Percentiles rank a stretch among this genome's conserved stretches.
These are phyloP conservation scores for Himalopsyche anomala DNA, from an alignment of 2,888 invertebrate genomes.

Conservation along the genomic window DNA sequence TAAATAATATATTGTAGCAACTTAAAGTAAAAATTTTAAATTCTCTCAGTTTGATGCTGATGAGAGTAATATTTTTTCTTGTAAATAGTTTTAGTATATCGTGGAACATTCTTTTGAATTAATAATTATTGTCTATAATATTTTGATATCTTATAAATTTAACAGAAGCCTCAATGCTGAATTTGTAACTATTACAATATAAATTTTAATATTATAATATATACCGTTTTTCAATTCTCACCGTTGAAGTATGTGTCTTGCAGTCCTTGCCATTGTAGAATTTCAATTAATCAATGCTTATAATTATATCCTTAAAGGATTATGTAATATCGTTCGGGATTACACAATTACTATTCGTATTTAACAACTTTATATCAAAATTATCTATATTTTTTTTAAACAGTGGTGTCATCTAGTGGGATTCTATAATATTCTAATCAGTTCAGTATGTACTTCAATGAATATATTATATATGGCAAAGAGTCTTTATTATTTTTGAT, in stretches of 20 bases:
- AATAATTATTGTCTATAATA: not conserved
- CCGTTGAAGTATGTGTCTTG: conserved; percentile 1
- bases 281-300: conserved; percentile 21
- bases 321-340: no score
- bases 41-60: not conserved
- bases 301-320: not conserved
- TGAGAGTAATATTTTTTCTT: not conserved
- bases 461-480: no score
- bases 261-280: conserved; percentile 20
- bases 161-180: not conserved
- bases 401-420: no score
- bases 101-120: conserved; percentile 14
- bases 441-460: no score
- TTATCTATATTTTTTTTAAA: no score
- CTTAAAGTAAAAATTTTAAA: not conserved
- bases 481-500: no score
- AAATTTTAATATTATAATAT: not conserved
- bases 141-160: conserved; percentile 10
- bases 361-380: no score
- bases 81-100: not conserved
- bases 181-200: conserved; percentile 19
- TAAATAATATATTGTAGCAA: conserved; percentile 24
- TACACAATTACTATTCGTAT: no score
- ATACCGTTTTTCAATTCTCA: not conserved
- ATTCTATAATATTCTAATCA: no score